A percentile compares a stretch with the other conserved stretches of the same genome.
These are phyloP conservation scores for Sparidentex hasta DNA, from an alignment of 2,797 vertebrate species.

Conservation along the genomic window DNA sequence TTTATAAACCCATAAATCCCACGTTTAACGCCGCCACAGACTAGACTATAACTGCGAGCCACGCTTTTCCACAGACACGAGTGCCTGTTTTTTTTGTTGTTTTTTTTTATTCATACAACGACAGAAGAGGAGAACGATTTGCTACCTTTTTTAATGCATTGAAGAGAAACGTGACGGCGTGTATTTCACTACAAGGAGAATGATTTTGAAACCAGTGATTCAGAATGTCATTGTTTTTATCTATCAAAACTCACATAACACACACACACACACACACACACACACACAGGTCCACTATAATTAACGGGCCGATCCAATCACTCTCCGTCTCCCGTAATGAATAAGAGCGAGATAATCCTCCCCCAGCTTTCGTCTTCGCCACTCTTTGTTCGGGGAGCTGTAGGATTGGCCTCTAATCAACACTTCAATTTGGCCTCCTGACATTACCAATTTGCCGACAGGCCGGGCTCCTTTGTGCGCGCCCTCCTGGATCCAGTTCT, in stretches of 20 bases:
- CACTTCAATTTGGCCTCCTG: conserved; percentile 68
- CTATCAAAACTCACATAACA: conserved; percentile 25
- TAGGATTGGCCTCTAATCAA: conserved; percentile 67
- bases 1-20: conserved; percentile 59
- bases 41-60: conserved; percentile 29
- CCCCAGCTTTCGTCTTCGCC: conserved; percentile 45
- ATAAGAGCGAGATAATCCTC: conserved; percentile 56
- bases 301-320: conserved; percentile 58
- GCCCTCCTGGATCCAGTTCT: conserved; percentile 32
- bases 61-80: conserved; percentile 29
- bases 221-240: conserved; percentile 36
- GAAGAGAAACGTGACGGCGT: background rate
- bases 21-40: conserved; percentile 46
- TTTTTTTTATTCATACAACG: background rate
- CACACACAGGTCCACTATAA: conserved; percentile 32
- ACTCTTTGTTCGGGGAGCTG: conserved; percentile 64
- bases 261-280: conserved; percentile 12
- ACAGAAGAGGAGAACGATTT: background rate
- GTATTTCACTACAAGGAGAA: background rate
- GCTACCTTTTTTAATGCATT: background rate
- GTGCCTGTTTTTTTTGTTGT: conserved; percentile 13
- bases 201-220: conserved; percentile 2
- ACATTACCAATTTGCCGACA: conserved; percentile 59
- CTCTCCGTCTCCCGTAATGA: conserved; percentile 47
- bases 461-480: conserved; percentile 61